Conservation (phyloP, 2,888 invertebrate genomes). For the Teinopalpus imperialis region DNA sequence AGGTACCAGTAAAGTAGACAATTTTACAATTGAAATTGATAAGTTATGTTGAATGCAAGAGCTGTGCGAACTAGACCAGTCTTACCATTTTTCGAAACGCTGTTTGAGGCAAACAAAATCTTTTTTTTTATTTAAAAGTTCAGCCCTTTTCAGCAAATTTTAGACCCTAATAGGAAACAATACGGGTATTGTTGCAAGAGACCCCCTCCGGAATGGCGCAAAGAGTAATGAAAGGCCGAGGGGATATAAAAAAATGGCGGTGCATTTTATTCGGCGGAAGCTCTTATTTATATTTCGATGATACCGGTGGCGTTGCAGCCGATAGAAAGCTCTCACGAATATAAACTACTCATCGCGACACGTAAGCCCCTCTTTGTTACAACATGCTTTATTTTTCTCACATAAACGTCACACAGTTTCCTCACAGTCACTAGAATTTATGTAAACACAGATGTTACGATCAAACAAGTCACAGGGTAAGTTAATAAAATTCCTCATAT, state of each 20-base stretch:
- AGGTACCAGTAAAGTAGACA: too few relatives aligned
- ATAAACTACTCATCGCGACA: conserved; percentile 20
- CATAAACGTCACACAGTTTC: too few relatives aligned
- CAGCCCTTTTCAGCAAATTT: too few relatives aligned
- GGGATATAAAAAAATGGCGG: conserved; percentile 33
- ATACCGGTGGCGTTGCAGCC: conserved; percentile 29
- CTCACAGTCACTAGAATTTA: too few relatives aligned
- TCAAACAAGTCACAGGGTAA: too few relatives aligned
- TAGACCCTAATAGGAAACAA: conserved; percentile 10
- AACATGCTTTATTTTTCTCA: too few relatives aligned
- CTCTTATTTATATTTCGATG: conserved; percentile 66
- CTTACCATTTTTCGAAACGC: background rate
- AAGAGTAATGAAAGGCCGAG: conserved; percentile 13
- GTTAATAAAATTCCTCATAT: too few relatives aligned
- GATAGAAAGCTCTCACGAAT: conserved; percentile 39
- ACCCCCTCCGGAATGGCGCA: conserved; percentile 11
- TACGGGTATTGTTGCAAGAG: conserved; percentile 16
- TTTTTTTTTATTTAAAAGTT: too few relatives aligned
- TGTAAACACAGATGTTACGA: too few relatives aligned
- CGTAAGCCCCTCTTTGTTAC: too few relatives aligned
- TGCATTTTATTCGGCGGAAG: conserved; percentile 60
- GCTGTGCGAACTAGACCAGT: background rate
- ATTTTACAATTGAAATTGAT: background rate
- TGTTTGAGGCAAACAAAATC: background rate
- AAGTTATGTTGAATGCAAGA: background rate